These are phyloP conservation scores for Nomada goodeniana DNA, from an alignment of 2,888 invertebrate species.

Conservation along the genomic window DNA sequence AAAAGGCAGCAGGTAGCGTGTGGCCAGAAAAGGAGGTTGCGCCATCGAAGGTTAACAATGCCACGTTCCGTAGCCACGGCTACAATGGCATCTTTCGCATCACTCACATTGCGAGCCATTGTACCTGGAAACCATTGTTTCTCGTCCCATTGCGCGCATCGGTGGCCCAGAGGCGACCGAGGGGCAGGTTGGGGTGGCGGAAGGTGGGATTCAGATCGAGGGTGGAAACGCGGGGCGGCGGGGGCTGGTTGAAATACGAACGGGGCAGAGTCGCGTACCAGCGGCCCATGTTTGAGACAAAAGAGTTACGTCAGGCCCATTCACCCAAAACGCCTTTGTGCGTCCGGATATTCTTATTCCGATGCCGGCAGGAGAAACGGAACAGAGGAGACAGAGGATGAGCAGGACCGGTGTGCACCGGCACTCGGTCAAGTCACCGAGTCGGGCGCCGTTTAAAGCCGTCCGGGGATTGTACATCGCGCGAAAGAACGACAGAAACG, in stretches of 20 bases:
- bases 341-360: conserved; percentile 68
- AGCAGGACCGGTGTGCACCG: conserved; percentile 41
- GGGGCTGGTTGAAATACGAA: conserved; percentile 43
- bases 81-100: conserved; percentile 79
- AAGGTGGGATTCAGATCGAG: conserved; percentile 15
- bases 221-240: conserved; percentile 18
- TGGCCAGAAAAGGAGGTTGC: conserved; percentile 65
- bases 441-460: conserved; percentile 61
- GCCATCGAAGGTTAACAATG: conserved; percentile 78
- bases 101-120: conserved; percentile 77
- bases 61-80: conserved; percentile 68
- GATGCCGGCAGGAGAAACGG: conserved; percentile 54
- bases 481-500: too few species aligned
- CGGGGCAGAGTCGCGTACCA: conserved; percentile 56
- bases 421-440: conserved; percentile 66
- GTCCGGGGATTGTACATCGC: neutral
- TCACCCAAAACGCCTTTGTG: conserved; percentile 71
- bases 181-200: conserved; percentile 39
- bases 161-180: conserved; percentile 55
- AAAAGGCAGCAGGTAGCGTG: conserved; percentile 44
- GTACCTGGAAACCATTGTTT: conserved; percentile 78
- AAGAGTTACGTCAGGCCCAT: conserved; percentile 76
- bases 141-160: conserved; percentile 76
- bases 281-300: conserved; percentile 69
- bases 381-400: conserved; percentile 23